Evolutionary conservation across 2,888 invertebrate genomes (phyloP).

Genomic region (Acleris sparsana): DNA sequence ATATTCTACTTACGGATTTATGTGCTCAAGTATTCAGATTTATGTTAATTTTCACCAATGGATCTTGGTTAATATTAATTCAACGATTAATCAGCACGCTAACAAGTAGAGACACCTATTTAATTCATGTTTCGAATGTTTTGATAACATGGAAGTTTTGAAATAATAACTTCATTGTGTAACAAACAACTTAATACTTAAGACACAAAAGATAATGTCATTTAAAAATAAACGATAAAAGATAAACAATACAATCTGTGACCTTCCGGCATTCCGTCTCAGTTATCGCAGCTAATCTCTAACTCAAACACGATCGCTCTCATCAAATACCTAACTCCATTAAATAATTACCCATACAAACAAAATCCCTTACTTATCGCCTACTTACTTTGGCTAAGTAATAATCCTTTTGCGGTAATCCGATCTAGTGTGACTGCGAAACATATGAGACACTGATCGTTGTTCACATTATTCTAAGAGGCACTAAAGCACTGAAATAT

Average conservation of each 20-base stretch:
- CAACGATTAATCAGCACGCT: conserved; percentile 10
- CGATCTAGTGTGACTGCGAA: conserved; percentile 64
- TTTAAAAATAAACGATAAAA: conserved; percentile 52
- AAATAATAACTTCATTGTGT: conserved; percentile 5
- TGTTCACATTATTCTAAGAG: conserved; percentile 70
- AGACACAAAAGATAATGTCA: conserved; percentile 44
- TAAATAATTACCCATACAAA: conserved; percentile 36
- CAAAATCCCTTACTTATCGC: conserved; percentile 54
- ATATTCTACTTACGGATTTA: conserved; percentile 4
- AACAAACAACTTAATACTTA: background rate
- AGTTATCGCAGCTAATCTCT: conserved; percentile 53
- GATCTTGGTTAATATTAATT: conserved; percentile 24
- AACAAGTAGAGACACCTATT: conserved; percentile 2
- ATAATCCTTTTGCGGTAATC: conserved; percentile 71
- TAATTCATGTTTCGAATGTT: conserved; percentile 5
- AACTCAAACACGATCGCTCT: conserved; percentile 45
- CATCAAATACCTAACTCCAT: conserved; percentile 53
- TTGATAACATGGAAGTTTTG: conserved; percentile 9
- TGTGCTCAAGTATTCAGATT: conserved; percentile 22
- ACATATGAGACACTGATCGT: conserved; percentile 52
- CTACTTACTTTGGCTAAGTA: conserved; percentile 72
- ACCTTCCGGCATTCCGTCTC: conserved; percentile 60
- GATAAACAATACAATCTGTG: conserved; percentile 64
- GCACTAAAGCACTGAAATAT: conserved; percentile 56
- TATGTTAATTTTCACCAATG: conserved; percentile 31